Conservation (phyloP, 2,888 invertebrate species). For the Thymelicus lineola region DNA sequence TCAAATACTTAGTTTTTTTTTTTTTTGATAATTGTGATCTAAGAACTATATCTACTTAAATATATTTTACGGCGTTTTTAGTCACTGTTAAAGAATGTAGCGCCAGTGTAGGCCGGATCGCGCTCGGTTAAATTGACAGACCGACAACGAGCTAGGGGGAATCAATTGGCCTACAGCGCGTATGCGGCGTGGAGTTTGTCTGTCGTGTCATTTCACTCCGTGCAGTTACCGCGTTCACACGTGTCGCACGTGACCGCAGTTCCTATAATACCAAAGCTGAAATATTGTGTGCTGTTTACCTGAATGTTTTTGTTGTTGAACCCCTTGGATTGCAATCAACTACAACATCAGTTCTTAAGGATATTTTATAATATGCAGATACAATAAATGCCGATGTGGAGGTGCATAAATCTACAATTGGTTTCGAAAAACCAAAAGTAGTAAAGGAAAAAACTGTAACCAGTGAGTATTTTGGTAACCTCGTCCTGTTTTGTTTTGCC, state of each 20-base stretch:
- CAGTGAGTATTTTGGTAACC: slow-evolving; percentile 76
- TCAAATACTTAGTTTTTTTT: too few species aligned
- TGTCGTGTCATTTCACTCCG: slow-evolving; percentile 59
- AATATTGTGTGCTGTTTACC: slow-evolving; percentile 40
- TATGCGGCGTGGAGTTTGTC: slow-evolving; percentile 46
- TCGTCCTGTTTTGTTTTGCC: slow-evolving; percentile 59
- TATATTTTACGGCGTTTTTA: slow-evolving; percentile 1
- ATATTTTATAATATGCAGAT: slow-evolving; percentile 80
- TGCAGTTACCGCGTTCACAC: slow-evolving; percentile 50
- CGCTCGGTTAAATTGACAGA: slow-evolving; percentile 70
- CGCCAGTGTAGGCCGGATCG: slow-evolving; percentile 59
- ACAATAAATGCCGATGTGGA: slow-evolving; percentile 75
- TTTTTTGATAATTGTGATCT: too few species aligned
- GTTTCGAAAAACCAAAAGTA: slow-evolving; percentile 72
- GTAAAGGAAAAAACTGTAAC: slow-evolving; percentile 73
- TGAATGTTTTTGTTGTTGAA: slow-evolving; percentile 40
- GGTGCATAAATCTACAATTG: slow-evolving; percentile 75
- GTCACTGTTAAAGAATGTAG: slow-evolving; percentile 3
- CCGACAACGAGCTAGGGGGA: slow-evolving; percentile 56
- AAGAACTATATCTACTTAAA: neutral
- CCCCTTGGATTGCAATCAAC: slow-evolving; percentile 30
- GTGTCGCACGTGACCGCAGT: slow-evolving; percentile 37
- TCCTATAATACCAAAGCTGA: slow-evolving; percentile 21
- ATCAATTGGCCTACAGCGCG: slow-evolving; percentile 44
- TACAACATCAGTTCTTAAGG: slow-evolving; percentile 59